Evolutionary conservation across 2,797 vertebrate species (phyloP).

Genomic region (Harpagifer antarcticus): DNA sequence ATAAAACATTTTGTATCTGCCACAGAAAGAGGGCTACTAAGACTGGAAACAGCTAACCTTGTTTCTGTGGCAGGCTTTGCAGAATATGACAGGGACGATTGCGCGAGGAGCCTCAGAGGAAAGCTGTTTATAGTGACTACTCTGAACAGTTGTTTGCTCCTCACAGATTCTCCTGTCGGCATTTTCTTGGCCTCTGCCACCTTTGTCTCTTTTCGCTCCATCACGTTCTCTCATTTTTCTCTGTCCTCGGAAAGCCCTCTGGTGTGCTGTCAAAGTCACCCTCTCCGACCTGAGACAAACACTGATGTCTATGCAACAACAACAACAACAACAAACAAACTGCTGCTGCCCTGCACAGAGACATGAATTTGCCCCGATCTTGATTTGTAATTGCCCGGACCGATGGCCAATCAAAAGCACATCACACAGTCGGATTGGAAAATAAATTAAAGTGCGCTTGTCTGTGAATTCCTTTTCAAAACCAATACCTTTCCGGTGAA

Average conservation of each 20-base stretch:
- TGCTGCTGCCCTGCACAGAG: constrained; percentile 15
- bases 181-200: constrained; percentile 43
- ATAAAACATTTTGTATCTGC: constrained; percentile 71
- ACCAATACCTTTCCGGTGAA: constrained; percentile 39
- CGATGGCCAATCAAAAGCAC: constrained; percentile 64
- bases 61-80: constrained; percentile 69
- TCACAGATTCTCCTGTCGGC: constrained; percentile 38
- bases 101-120: constrained; percentile 45
- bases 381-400: constrained; percentile 52
- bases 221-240: constrained; percentile 49
- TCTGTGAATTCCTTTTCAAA: constrained; percentile 43
- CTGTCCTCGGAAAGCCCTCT: constrained; percentile 19
- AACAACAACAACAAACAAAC: constrained; percentile 25
- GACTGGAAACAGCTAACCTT: constrained; percentile 65
- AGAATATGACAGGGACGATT: constrained; percentile 58
- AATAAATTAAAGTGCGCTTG: constrained; percentile 58
- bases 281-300: constrained; percentile 37
- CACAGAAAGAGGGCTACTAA: constrained; percentile 44
- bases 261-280: constrained; percentile 45
- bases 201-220: constrained; percentile 36
- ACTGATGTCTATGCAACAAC: constrained; percentile 31
- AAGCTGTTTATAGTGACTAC: constrained; percentile 53
- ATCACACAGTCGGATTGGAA: constrained; percentile 35
- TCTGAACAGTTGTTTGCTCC: constrained; percentile 13
- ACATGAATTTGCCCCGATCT: constrained; percentile 47